A percentile compares a stretch with the other conserved stretches of the same genome.
These are phyloP conservation scores for Phortica variegata DNA, from an alignment of 1,140 invertebrate genomes.

Conservation along the genomic window DNA sequence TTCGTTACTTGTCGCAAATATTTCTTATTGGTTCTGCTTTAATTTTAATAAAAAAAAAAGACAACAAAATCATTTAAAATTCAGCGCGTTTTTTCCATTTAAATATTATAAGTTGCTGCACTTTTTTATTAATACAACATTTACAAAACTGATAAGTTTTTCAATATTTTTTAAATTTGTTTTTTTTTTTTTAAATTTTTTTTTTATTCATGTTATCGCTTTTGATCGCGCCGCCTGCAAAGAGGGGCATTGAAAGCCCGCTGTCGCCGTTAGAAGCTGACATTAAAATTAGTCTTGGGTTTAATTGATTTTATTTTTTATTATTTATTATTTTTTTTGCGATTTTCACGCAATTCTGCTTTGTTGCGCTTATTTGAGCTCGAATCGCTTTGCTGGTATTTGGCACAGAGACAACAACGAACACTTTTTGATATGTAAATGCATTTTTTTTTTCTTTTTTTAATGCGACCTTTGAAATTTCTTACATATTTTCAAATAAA, in stretches of 20 bases:
- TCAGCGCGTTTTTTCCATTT: conserved; percentile 22
- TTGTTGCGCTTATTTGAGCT: too few relatives aligned
- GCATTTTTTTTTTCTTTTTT: not conserved
- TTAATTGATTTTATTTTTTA: too few relatives aligned
- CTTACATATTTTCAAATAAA: not conserved
- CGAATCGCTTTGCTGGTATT: conserved; percentile 17
- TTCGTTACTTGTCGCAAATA: too few relatives aligned
- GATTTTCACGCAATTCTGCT: conserved; percentile 21
- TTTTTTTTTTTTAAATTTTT: conserved; percentile 28
- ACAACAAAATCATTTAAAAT: conserved; percentile 31
- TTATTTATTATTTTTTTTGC: too few relatives aligned
- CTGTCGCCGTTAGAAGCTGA: conserved; percentile 35
- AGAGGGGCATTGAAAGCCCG: conserved; percentile 29
- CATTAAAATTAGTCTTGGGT: conserved; percentile 42
- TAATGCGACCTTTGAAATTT: not conserved
- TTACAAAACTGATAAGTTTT: too few relatives aligned
- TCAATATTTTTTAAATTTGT: conserved; percentile 12
- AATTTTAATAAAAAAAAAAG: conserved; percentile 23
- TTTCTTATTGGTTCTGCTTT: too few relatives aligned
- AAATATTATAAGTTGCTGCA: conserved; percentile 9
- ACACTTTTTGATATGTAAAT: not conserved
- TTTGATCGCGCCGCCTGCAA: conserved; percentile 24
- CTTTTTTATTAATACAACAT: conserved; percentile 49
- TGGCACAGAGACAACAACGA: not conserved
- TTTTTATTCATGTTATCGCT: not conserved